Evolutionary conservation across 2,797 vertebrate genomes (phyloP).

Genomic region (Pitangus sulphuratus): DNA sequence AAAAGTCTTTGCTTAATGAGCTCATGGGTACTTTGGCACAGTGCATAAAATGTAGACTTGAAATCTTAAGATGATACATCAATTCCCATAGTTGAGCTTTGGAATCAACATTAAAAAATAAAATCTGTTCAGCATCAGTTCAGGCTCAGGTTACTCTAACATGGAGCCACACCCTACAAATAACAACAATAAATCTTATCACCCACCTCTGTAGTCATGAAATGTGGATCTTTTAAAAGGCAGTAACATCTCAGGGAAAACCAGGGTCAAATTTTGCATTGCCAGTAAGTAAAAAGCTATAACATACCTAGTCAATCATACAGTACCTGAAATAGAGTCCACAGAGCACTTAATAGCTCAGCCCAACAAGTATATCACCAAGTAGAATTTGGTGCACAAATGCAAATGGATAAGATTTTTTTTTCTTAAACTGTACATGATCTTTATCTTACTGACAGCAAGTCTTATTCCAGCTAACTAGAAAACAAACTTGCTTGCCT

Average conservation of each 20-base stretch:
- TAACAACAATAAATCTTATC: background rate
- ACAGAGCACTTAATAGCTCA: background rate
- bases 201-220: background rate
- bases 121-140: background rate
- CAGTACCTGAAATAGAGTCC: background rate
- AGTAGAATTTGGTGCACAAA: background rate
- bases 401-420: background rate
- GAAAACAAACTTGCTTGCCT: background rate
- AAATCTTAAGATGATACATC: conserved; percentile 31
- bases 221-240: background rate
- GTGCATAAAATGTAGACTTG: conserved; percentile 13
- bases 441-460: background rate
- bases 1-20: conserved; percentile 51
- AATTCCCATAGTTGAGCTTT: background rate
- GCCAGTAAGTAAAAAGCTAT: background rate
- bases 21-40: conserved; percentile 16
- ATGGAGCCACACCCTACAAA: background rate
- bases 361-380: background rate
- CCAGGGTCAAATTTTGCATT: background rate
- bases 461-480: background rate
- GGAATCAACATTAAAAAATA: background rate
- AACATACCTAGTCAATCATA: conserved; percentile 4
- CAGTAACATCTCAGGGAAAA: conserved; percentile 14
- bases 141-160: background rate
- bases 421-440: background rate